Evolutionary conservation across 2,113 vertebrate genomes (phyloP).

Genomic region (Chionodraco myersi): DNA sequence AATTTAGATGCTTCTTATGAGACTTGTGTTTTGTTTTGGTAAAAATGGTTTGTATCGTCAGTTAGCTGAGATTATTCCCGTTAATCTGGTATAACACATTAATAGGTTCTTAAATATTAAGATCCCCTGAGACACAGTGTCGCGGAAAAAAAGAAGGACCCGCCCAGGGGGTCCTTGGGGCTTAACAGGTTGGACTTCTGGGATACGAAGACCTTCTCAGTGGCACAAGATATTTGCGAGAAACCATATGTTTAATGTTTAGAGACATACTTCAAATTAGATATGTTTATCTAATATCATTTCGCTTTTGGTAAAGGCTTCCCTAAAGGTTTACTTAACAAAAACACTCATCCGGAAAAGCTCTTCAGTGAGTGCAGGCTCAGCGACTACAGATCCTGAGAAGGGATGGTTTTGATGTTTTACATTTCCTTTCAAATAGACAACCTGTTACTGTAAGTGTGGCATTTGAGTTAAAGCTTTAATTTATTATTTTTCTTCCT

Average conservation of each 20-base stretch:
- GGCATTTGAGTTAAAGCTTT: conserved; percentile 8
- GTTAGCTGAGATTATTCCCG: no score
- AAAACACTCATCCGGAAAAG: background rate
- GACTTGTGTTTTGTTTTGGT: no score
- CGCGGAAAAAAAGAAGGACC: no score
- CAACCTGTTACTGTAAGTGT: background rate
- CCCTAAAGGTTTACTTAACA: background rate
- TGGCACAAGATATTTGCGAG: background rate
- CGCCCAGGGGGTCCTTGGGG: no score
- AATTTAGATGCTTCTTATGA: no score
- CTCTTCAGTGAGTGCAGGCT: background rate
- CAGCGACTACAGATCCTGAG: background rate
- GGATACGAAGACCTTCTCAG: conserved; percentile 1
- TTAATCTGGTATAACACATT: no score
- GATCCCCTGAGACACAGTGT: no score
- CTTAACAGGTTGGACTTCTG: background rate
- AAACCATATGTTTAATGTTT: conserved; percentile 21
- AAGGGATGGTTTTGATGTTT: conserved; percentile 3
- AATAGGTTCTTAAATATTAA: no score
- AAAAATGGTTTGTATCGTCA: no score
- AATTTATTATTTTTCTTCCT: background rate
- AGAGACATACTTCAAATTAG: conserved; percentile 9
- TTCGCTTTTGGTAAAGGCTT: background rate
- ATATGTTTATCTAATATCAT: background rate
- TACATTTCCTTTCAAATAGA: conserved; percentile 13